Evolutionary conservation across 2,797 vertebrate genomes (phyloP), one percentile per base, ranked within the genome.

Genomic region (Liparis tanakae): DNA sequence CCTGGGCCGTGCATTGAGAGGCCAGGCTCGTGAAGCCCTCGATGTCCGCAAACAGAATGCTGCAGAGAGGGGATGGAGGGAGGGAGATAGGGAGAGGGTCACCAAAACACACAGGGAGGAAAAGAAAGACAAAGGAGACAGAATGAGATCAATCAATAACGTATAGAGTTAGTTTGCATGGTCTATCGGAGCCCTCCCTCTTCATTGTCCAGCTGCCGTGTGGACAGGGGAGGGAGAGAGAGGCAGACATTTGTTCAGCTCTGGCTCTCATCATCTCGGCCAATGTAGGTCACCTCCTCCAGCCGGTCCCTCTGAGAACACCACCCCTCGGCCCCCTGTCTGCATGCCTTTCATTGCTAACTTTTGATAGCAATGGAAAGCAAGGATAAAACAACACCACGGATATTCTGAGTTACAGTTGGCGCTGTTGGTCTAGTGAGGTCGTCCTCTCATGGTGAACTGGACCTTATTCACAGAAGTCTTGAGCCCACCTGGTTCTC

Each of bases 11-110:
- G 88, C 94, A 95, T 88, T 95, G 94, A 14, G 94, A 95, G 0
- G 94, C 94, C 91, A 95, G 86, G 85, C 94, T 95, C 78, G 94
- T 95, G 89, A 95, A 95, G 64, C 94, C 94, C 79, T 95, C 94
- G 6, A 95, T 95, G 91, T 95, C 94, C 1, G 94, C 94, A 80
- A 95, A 95, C 80, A 95, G 90, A 65, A 95, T 95, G 89, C 94
- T 95, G 91, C 61, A 71, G 63, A 66, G 55, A 70, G 65, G 36
- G 9, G 70, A 39, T 14, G 59, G 46, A 2, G 56, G 22, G 39
- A 22, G 57, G 59, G 9, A 58, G 37, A 17, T 60, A 62, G 48
- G 53, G 37, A 53, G n/a, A 6, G 30, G 62, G 55, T 25, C 57
- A 80, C 33, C 41, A 25, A 53, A 66, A 79, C 5, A 73, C 60